phyloP scores from a whole-genome alignment of 2,113 vertebrate species.

The Coptodon bakossiorum region DNA sequence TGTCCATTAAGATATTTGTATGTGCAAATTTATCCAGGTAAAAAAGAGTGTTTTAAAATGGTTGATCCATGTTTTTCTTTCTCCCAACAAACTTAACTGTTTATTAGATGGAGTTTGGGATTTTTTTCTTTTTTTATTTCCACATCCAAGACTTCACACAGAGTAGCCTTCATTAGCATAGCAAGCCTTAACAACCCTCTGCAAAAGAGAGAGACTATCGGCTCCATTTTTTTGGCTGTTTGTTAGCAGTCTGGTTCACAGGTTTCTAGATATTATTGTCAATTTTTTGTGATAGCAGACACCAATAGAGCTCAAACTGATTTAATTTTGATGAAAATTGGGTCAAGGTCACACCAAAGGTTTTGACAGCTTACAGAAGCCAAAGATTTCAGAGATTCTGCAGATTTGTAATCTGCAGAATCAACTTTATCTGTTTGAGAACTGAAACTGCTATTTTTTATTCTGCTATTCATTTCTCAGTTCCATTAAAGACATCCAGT shows the following conservation, averaged over 20 bases:
- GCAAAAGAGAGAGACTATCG: rapidly evolving
- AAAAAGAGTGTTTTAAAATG: background rate
- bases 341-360: background rate
- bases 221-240: background rate
- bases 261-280: background rate
- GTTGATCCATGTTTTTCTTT: background rate
- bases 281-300: background rate
- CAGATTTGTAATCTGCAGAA: background rate
- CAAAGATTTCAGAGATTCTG: background rate
- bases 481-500: background rate
- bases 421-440: background rate
- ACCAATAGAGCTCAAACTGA: background rate
- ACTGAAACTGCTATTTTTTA: background rate
- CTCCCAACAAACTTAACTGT: background rate
- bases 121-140: background rate
- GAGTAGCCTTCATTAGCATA: background rate
- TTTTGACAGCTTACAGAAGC: background rate
- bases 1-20: background rate
- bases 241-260: background rate
- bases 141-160: background rate
- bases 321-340: background rate
- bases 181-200: background rate
- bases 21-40: background rate
- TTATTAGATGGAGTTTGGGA: background rate
- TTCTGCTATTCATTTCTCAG: background rate